phyloP scores from a whole-genome alignment of 2,888 invertebrate genomes.

The Tiphia femorata region DNA sequence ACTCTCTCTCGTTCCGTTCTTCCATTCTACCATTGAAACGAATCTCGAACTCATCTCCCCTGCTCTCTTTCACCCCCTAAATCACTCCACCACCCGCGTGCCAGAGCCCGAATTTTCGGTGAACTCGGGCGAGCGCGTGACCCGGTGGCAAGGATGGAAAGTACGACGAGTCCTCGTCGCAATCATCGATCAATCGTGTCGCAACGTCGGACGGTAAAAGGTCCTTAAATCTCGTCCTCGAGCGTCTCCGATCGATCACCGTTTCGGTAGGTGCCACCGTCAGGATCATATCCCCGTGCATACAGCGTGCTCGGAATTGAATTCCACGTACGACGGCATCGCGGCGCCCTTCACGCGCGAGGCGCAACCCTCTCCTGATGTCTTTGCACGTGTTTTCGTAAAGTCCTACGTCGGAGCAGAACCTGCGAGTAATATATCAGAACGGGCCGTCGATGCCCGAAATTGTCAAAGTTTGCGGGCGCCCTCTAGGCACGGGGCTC shows the following conservation, averaged over 20 bases:
- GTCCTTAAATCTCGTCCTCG: slow-evolving; percentile 27
- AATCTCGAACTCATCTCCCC: no score
- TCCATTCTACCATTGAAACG: no score
- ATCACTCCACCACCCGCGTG: no score
- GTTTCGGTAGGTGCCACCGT: slow-evolving; percentile 24
- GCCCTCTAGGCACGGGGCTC: no score
- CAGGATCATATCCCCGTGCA: slow-evolving; percentile 27
- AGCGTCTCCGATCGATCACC: slow-evolving; percentile 38
- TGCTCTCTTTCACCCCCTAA: no score
- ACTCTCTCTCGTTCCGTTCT: no score
- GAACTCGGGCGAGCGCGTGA: no score
- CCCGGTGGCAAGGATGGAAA: no score
- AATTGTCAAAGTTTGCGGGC: slow-evolving; percentile 53
- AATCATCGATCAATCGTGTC: neutral
- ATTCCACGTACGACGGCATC: slow-evolving; percentile 16
- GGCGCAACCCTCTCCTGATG: neutral
- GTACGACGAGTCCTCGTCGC: no score
- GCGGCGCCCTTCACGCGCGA: neutral
- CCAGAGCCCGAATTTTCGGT: no score
- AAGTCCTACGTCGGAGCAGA: slow-evolving; percentile 25
- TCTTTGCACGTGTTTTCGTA: slow-evolving; percentile 22
- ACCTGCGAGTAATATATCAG: slow-evolving; percentile 50
- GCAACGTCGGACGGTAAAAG: slow-evolving; percentile 13
- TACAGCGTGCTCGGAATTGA: slow-evolving; percentile 36
- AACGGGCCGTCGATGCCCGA: slow-evolving; percentile 41